These are phyloP conservation scores for Syrphus vitripennis DNA, from an alignment of 2,888 invertebrate genomes.

Conservation along the genomic window DNA sequence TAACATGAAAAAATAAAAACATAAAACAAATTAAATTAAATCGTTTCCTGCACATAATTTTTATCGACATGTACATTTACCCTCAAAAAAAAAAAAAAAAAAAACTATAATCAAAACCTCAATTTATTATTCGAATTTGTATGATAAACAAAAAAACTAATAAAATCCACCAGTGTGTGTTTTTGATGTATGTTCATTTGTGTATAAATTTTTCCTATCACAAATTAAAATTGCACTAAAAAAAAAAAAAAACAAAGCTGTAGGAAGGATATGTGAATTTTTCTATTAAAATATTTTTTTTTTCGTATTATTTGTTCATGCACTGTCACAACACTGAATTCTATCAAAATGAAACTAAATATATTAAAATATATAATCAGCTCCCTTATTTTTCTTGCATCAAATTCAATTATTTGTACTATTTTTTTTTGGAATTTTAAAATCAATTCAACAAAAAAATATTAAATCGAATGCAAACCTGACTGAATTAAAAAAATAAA, in stretches of 20 bases:
- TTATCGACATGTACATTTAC: neutral
- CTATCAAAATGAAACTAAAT: slow-evolving; percentile 26
- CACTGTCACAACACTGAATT: slow-evolving; percentile 66
- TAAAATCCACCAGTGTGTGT: slow-evolving; percentile 15
- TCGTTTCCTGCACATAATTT: neutral
- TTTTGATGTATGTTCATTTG: neutral
- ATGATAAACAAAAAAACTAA: neutral
- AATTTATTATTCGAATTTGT: slow-evolving; percentile 42
- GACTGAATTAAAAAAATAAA: slow-evolving; percentile 13
- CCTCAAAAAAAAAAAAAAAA: neutral
- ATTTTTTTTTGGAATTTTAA: neutral
- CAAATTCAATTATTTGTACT: neutral
- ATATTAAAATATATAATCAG: neutral
- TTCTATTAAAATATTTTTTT: slow-evolving; percentile 11
- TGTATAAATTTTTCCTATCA: neutral
- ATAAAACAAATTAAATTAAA: neutral
- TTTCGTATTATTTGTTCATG: slow-evolving; percentile 26
- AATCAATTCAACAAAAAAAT: slow-evolving; percentile 9
- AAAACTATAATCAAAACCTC: slow-evolving; percentile 21
- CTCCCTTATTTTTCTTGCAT: slow-evolving; percentile 25
- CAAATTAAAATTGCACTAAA: slow-evolving; percentile 31
- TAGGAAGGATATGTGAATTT: slow-evolving; percentile 31
- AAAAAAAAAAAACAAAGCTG: neutral
- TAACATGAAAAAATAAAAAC: neutral
- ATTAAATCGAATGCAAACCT: slow-evolving; percentile 42